Evolutionary conservation across 1,140 invertebrate species (phyloP), one percentile per base, ranked within the genome.

Genomic region (Parapsyche elsis): DNA sequence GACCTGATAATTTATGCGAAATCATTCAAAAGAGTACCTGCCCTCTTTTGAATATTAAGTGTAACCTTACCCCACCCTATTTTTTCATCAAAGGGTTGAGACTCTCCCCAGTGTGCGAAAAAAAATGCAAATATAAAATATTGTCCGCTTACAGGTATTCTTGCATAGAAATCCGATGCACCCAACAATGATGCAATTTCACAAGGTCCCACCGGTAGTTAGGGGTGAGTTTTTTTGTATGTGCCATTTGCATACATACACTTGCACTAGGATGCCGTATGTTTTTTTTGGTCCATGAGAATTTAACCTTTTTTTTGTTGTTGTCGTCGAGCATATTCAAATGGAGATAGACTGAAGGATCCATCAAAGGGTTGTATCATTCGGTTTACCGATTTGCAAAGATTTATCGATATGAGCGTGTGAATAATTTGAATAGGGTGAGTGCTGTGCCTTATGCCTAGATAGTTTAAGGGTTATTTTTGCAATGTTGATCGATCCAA

Each of bases 1-100:
- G 89, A 89, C 88, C 88, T 89, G 88, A 86, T 89, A 89, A 89
- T 89, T 89, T 89, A 89, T 89, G 88, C 88, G 87, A 88, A 87
- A 88, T 88, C 88, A 87, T 88, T 88, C 86, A 87, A 86, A 87
- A 86, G 88, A 87, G 88, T 89, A 89, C 88, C 88, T 89, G 88
- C 88, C 88, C 88, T 88, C 88, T 24, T 76, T 87, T 88, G 87
- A 88, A 89, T 89, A 88, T 88, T 88, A 88, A 89, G 87, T 89
- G 88, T 86, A 89, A 89, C 88, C 85, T 89, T 88, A 89, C 88
- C 88, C 88, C 30, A 38, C 30, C 88, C 88, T 86, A 38, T 87
- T 88, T 87, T 88, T 82, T 87, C 84, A 67, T 26, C 19, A 30
- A 67, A 24, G 64, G 64, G 21, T 24, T 67, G 9, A 10, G 14